Percentiles rank a stretch among this genome's conserved stretches.
Conservation (phyloP, 2,113 vertebrate genomes). For the Thermophis baileyi region DNA sequence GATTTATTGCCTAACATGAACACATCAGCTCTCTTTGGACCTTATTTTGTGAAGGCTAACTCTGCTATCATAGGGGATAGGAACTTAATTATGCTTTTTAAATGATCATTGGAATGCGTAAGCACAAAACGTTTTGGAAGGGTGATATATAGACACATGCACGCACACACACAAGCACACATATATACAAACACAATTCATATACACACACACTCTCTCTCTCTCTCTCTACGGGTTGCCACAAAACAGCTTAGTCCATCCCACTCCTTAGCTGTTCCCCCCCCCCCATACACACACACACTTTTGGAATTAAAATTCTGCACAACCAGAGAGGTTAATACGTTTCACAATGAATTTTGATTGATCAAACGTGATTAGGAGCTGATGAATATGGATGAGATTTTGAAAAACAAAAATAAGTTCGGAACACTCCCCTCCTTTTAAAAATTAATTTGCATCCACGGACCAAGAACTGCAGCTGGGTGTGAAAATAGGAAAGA, state of each 20-base stretch:
- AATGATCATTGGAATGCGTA: constrained; percentile 41
- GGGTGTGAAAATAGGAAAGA: background rate
- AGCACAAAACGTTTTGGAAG: constrained; percentile 11
- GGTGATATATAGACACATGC: background rate
- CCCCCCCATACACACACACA: background rate
- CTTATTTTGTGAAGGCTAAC: constrained; percentile 32
- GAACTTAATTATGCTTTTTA: constrained; percentile 55
- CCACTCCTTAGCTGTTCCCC: constrained; percentile 39
- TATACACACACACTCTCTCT: background rate
- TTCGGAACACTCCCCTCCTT: constrained; percentile 45
- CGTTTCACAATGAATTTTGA: constrained; percentile 59
- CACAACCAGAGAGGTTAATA: constrained; percentile 54
- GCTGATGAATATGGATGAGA: constrained; percentile 70
- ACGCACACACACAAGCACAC: background rate
- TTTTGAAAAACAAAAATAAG: constrained; percentile 63
- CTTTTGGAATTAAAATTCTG: constrained; percentile 43
- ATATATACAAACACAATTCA: background rate
- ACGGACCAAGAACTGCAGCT: constrained; percentile 18
- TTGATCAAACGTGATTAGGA: constrained; percentile 65
- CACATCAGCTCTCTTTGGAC: background rate
- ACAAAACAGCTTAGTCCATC: constrained; percentile 49
- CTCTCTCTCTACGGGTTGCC: constrained; percentile 46
- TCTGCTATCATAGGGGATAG: constrained; percentile 37
- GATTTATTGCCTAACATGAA: background rate
- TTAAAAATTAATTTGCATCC: constrained; percentile 58